phyloP scores from a whole-genome alignment of 2,113 vertebrate genomes.

The Pygoscelis antarcticus region DNA sequence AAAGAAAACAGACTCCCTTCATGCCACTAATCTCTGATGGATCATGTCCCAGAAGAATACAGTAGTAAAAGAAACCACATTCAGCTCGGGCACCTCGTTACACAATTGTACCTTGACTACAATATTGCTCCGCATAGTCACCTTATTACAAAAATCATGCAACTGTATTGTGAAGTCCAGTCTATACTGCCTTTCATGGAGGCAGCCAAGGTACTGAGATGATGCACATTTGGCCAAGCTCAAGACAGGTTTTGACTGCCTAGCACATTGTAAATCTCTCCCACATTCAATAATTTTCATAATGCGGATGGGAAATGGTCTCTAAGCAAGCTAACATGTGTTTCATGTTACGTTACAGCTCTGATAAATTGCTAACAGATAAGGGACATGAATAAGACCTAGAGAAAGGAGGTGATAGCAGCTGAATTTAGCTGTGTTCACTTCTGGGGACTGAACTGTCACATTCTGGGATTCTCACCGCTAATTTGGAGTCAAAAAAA shows the following conservation, averaged over 20 bases:
- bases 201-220: background rate
- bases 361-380: constrained; percentile 21
- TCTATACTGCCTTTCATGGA: background rate
- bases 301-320: background rate
- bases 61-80: background rate
- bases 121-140: background rate
- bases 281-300: background rate
- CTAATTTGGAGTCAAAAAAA: background rate
- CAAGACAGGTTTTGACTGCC: background rate
- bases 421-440: background rate
- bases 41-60: background rate
- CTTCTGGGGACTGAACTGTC: background rate
- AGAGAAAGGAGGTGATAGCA: background rate
- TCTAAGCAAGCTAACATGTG: background rate
- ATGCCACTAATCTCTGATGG: background rate
- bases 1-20: background rate
- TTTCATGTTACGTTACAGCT: background rate
- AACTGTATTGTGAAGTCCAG: background rate
- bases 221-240: background rate
- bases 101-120: background rate
- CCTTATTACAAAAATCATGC: background rate
- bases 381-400: background rate
- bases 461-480: background rate
- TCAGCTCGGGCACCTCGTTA: background rate
- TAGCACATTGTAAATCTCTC: background rate